Base-by-base conservation (phyloP, 2,888 invertebrate genomes). In the Oligia fasciuncula region DNA sequence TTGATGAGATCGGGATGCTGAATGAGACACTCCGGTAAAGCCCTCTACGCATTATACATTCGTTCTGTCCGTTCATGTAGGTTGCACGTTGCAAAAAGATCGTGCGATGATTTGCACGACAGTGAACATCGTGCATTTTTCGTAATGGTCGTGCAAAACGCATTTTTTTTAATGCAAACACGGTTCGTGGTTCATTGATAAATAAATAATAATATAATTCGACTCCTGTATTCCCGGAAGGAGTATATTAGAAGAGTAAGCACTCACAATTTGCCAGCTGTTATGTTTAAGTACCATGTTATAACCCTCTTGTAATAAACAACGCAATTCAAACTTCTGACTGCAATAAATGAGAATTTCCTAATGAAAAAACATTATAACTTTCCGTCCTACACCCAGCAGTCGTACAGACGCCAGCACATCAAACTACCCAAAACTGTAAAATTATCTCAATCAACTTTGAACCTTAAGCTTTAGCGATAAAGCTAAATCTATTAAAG, bases 1-100 rank as follows among this genome's bases (percentile, higher is more conserved):
- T 79, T 80, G 79, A 79, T 84, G 84, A 57, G 79, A 71, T 79
- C 62, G 66, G 57, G 62, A 70, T 13, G 69, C 79, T 84, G 80
- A 68, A 63, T 79, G 78, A 70, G 83, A 70, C 68, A n/a, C 23
- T 73, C 54, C 3, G 2, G 19, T 81, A 65, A 66, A 76, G 43
- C 29, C 29, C 19, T 66, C 1, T 75, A 40, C 49, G 40, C 29
- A 76, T 60, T 60, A 51, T 5, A 65, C 54, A 51, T 69, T 14
- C 40, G n/a, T 68, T 40, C 2, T 60, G 17, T 49, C 2, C 1
- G 4, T 11, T 5, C 8, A 19, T 17, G 35, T 35, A 60, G 0
- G 2, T 57, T 75, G 62, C 43, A 63, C 40, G 23, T 49, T 13
- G 13, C 4, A 8, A n/a, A 60, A 75, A 4, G 0, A 54, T 35